Evolutionary conservation across 2,113 vertebrate genomes (phyloP).

Genomic region (Percopsis transmontana): DNA sequence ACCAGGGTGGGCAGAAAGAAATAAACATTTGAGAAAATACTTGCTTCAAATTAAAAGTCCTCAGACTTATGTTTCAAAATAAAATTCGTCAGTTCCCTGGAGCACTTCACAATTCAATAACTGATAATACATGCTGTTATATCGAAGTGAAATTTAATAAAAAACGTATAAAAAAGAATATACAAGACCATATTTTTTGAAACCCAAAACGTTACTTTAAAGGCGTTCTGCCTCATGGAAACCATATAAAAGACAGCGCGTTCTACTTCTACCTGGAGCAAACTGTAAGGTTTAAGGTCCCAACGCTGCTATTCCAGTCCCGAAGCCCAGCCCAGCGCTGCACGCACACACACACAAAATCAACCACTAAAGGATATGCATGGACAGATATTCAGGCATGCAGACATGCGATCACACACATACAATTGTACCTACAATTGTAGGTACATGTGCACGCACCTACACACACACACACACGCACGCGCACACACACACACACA

Average conservation of each 20-base stretch:
- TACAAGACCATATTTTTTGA: constrained; percentile 1
- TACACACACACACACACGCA: constrained; percentile 4
- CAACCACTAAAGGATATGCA: neutral
- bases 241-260: constrained; percentile 19
- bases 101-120: constrained; percentile 1
- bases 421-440: constrained; percentile 24
- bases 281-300: constrained; percentile 44
- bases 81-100: neutral
- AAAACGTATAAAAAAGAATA: too few species aligned
- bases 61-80: too few species aligned
- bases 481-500: constrained; percentile 22
- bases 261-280: neutral
- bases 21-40: neutral
- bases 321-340: neutral
- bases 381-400: neutral
- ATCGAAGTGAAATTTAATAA: neutral
- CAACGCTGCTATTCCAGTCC: constrained; percentile 3
- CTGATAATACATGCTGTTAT: neutral
- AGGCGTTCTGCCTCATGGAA: constrained; percentile 35
- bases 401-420: constrained; percentile 9
- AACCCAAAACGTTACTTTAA: constrained; percentile 21
- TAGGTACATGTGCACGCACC: neutral
- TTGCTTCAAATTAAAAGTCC: neutral
- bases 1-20: too few species aligned
- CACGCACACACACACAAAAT: constrained; percentile 2